Conservation (phyloP, 2,888 invertebrate species). For the Norana najaformis region DNA sequence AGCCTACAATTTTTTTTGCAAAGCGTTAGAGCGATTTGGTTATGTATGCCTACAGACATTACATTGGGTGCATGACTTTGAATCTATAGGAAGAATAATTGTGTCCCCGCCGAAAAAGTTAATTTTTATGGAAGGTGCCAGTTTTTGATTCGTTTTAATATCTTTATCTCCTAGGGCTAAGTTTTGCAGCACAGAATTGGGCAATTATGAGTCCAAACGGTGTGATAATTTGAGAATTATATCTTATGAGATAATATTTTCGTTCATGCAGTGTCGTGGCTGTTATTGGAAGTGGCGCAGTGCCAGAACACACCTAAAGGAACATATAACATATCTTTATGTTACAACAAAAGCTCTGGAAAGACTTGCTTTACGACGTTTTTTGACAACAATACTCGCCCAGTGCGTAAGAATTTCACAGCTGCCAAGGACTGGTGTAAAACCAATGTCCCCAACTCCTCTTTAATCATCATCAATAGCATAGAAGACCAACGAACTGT, state of each 20-base stretch:
- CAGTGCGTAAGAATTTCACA: neutral
- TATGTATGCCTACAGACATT: too few relatives aligned
- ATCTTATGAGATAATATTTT: neutral
- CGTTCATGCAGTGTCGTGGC: neutral
- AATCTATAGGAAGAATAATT: too few relatives aligned
- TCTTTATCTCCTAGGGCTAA: too few relatives aligned
- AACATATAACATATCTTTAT: neutral
- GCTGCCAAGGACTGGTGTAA: neutral
- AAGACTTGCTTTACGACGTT: neutral
- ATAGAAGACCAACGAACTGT: neutral
- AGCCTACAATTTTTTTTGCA: too few relatives aligned
- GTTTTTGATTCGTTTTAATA: too few relatives aligned
- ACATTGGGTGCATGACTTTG: too few relatives aligned
- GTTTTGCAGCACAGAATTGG: too few relatives aligned
- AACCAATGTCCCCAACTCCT: neutral
- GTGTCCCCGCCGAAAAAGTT: too few relatives aligned
- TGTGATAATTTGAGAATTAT: neutral
- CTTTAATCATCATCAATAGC: neutral
- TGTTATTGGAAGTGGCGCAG: neutral
- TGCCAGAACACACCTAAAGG: neutral
- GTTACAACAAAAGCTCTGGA: neutral
- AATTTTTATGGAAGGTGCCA: too few relatives aligned
- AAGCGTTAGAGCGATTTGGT: too few relatives aligned
- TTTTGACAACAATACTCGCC: neutral
- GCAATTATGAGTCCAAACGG: neutral